These are phyloP conservation scores for Proteles cristata DNA, from an alignment of 2,113 vertebrate genomes.

Conservation along the genomic window DNA sequence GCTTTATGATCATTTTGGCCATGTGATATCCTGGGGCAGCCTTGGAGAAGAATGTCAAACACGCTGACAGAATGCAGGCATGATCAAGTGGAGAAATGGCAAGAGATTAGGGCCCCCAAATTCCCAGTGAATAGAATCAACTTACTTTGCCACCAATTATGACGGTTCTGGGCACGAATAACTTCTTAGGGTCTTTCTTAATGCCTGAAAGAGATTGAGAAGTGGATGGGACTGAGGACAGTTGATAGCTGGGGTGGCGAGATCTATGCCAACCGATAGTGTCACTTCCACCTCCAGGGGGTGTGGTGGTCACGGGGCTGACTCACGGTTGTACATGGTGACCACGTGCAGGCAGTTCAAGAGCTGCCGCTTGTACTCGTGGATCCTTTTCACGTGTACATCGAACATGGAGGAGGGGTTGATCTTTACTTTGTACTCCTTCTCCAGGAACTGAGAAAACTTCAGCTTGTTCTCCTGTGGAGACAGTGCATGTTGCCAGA, in stretches of 20 bases:
- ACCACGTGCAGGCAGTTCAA: constrained; percentile 97
- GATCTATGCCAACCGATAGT: fast-evolving
- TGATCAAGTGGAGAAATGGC: not conserved
- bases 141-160: constrained; percentile 98
- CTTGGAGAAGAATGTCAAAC: constrained; percentile 82
- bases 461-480: constrained; percentile 97
- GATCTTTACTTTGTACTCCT: constrained; percentile 93
- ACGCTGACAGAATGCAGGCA: fast-evolving
- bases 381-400: constrained; percentile 98
- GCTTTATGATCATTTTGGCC: constrained; percentile 97
- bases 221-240: not conserved
- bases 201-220: constrained; percentile 88
- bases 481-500: not conserved
- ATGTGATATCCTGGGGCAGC: constrained; percentile 98
- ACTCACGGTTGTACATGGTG: constrained; percentile 97
- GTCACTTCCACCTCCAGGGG: not conserved
- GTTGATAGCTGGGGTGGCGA: fast-evolving
- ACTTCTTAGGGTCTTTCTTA: constrained; percentile 89
- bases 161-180: constrained; percentile 94
- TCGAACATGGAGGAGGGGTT: constrained; percentile 97
- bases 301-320: fast-evolving
- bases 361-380: constrained; percentile 98
- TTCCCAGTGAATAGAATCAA: not conserved
- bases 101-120: not conserved
- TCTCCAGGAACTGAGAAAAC: constrained; percentile 94